phyloP scores from a whole-genome alignment of 2,888 invertebrate species.

The Aporophyla lueneburgensis region DNA sequence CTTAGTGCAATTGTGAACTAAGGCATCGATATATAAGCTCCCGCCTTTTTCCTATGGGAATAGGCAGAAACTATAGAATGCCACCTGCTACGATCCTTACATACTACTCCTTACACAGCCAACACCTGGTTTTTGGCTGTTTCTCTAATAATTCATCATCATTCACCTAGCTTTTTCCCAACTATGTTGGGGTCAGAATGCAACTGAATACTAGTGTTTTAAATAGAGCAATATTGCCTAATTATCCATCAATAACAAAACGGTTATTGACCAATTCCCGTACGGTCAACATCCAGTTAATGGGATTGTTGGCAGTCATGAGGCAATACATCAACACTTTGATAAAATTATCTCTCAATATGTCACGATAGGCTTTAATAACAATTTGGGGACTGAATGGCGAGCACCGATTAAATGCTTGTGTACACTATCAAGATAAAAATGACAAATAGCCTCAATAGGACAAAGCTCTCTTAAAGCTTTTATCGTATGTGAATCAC shows the following conservation, averaged over 20 bases:
- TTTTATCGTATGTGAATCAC: constrained; percentile 64
- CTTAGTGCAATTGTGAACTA: too few relatives aligned
- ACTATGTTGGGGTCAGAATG: too few relatives aligned
- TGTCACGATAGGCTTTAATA: constrained; percentile 82
- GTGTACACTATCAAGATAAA: constrained; percentile 82
- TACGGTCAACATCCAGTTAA: constrained; percentile 60
- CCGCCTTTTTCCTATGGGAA: too few relatives aligned
- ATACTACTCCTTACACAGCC: too few relatives aligned
- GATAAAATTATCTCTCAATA: constrained; percentile 71
- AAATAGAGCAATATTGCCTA: background rate
- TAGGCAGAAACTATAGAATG: too few relatives aligned
- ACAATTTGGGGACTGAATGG: constrained; percentile 80
- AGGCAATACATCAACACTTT: constrained; percentile 71
- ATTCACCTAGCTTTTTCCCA: too few relatives aligned
- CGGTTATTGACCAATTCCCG: constrained; percentile 34
- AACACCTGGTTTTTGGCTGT: too few relatives aligned
- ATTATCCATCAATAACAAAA: constrained; percentile 20
- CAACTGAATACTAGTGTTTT: too few relatives aligned
- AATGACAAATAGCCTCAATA: constrained; percentile 74
- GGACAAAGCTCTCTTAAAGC: constrained; percentile 42
- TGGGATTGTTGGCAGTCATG: constrained; percentile 54
- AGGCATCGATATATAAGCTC: too few relatives aligned
- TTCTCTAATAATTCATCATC: constrained; percentile 9
- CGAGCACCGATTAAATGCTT: constrained; percentile 79
- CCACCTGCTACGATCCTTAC: too few relatives aligned